Evolutionary conservation across 2,113 vertebrate species (phyloP).

Genomic region (Amia ocellicauda): DNA sequence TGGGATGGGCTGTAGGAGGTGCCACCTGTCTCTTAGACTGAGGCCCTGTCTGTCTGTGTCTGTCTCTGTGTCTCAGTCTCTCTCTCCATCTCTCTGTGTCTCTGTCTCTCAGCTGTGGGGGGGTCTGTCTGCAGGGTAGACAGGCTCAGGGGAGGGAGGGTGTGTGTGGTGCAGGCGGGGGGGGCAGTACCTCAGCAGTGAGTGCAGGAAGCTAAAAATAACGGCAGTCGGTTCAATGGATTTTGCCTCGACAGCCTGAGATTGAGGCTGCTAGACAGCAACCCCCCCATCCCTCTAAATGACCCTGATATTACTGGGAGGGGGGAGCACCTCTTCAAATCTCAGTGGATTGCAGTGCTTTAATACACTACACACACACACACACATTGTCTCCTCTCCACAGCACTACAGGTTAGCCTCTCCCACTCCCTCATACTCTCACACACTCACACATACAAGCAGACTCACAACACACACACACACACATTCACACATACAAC

Average conservation of each 20-base stretch:
- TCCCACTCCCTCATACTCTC: no score
- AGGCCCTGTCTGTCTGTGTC: slow-evolving; percentile 35
- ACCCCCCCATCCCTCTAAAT: slow-evolving; percentile 43
- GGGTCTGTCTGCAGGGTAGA: slow-evolving; percentile 6
- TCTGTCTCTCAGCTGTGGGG: background rate
- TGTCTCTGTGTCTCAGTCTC: slow-evolving; percentile 33
- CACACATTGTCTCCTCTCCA: no score
- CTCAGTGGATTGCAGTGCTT: no score
- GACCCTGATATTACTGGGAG: no score
- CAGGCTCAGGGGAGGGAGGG: accelerated
- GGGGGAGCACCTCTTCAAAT: no score
- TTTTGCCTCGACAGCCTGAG: slow-evolving; percentile 60
- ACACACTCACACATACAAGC: no score
- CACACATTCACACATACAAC: slow-evolving; percentile 44
- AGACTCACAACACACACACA: no score
- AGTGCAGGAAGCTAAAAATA: slow-evolving; percentile 63
- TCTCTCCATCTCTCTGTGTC: slow-evolving; percentile 17
- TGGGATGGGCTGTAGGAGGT: slow-evolving; percentile 31
- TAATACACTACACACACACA: no score
- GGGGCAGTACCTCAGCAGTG: slow-evolving; percentile 16
- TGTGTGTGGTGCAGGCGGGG: no score
- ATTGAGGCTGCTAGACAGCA: slow-evolving; percentile 76
- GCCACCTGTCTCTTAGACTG: slow-evolving; percentile 36
- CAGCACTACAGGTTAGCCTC: no score
- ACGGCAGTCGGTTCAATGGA: slow-evolving; percentile 62